Base-by-base conservation (phyloP, 1,140 invertebrate genomes). In the Aphaenogaster rudis region DNA sequence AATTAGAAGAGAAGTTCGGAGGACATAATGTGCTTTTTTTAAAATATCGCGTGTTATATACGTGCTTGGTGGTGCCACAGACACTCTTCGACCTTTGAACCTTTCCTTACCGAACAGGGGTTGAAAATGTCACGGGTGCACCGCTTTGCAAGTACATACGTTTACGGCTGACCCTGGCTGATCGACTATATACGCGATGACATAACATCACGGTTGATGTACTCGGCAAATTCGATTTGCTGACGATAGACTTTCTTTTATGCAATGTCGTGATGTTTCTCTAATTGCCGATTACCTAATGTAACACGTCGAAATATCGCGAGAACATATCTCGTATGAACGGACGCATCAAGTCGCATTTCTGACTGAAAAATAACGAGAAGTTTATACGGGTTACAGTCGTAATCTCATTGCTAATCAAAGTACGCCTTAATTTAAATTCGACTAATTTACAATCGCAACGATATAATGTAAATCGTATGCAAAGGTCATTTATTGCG, bases 61-160 rank as follows among this genome's bases (percentile, higher is more conserved):
- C 69, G 28, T 45, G 42, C 48, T 45, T 39, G 69, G 42, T 54
- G 57, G 42, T n/a, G 50, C 39, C 17, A 36, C 33, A 61, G 42
- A 45, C 57, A 67, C 67, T 87, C 54, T 64, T 57, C 78, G 74
- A 84, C 89, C 67, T 87, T 81, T 76, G 72, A 78, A 77, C 78
- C 57, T 82, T 87, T 50, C 33, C 33, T 72, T 79, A 76, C n/a
- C 52, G 36, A 79, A 36, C 39, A 64, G 8, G 72, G 88, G 59
- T 79, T 64, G 82, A 84, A 91, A 90, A 90, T 88, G 90, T 86
- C 89, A 88, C 52, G 48, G 54, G 78, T 88, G 81, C 80, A 86
- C 17, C 52, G 8, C 54, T 76, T 84, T 36, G 52, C 17, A 39
- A 48, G 21, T 57, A 82, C 15, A 39, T 78, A 67, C 59, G 78